phyloP scores from a whole-genome alignment of 2,888 invertebrate species.

The Yponomeuta cagnagella region DNA sequence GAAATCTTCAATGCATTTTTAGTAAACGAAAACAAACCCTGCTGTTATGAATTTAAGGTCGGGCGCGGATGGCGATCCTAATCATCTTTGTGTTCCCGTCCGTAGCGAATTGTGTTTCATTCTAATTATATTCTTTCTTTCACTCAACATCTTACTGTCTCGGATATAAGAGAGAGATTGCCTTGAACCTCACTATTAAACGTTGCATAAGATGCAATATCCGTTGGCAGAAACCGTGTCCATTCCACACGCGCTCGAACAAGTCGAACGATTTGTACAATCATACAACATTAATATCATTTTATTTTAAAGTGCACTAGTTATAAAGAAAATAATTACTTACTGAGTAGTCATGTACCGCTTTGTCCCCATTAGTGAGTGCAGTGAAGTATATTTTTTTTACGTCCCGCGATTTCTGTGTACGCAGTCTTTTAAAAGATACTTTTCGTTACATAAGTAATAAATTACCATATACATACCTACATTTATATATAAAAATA shows the following conservation, averaged over 20 bases:
- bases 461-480: conserved; percentile 47
- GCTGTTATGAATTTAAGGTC: conserved; percentile 21
- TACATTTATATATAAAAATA: conserved; percentile 28
- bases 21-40: not conserved
- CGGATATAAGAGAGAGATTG: not conserved
- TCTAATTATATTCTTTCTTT: conserved; percentile 24
- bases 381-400: conserved; percentile 49
- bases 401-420: conserved; percentile 50
- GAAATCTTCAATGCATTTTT: conserved; percentile 3
- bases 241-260: conserved; percentile 35
- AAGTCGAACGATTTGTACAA: conserved; percentile 47
- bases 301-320: conserved; percentile 43
- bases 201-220: conserved; percentile 1
- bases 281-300: conserved; percentile 25
- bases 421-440: conserved; percentile 44
- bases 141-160: not conserved
- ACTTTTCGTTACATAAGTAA: conserved; percentile 50
- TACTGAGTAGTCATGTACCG: conserved; percentile 46
- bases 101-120: conserved; percentile 54
- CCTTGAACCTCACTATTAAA: conserved; percentile 1
- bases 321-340: conserved; percentile 28
- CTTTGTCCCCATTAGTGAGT: conserved; percentile 50
- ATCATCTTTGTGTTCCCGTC: conserved; percentile 68
- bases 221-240: conserved; percentile 7
- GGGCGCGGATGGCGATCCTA: conserved; percentile 46